Evolutionary conservation across 1,140 invertebrate genomes (phyloP), one percentile per base, ranked within the genome.

Genomic region (Lineus longissimus): DNA sequence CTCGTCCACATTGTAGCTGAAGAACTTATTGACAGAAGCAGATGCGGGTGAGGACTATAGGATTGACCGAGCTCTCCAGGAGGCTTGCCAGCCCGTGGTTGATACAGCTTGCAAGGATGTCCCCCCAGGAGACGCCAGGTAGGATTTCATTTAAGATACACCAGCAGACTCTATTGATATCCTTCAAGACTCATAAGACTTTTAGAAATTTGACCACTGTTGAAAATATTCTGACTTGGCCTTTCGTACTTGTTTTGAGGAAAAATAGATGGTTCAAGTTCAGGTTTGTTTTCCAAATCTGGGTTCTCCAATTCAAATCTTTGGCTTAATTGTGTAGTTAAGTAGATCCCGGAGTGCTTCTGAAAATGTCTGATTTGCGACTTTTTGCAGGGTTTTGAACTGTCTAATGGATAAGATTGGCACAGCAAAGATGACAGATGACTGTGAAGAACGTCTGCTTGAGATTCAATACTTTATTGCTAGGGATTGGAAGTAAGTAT

Each of bases 401-500:
- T 98, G 96, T 80, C 84, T 98, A 13, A 92, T 97, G 89, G 91
- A 95, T 68, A 90, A 94, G 61, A 83, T 97, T 36, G 92, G 91
- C 41, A 89, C 89, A 0, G 86, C 87, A 43, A 81, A 87, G 56
- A 98, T 98, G 95, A 90, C 87, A 1, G 87, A 87, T 61, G 87
- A 90, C 19, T 99, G 97, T 84, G 92, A 96, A 84, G 86, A 90
- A 58, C 90, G 92, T 25, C 83, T 99, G 30, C 84, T 97, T 22
- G 93, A 98, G 84, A 95, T 98, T 73, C 95, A 98, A 74, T 98
- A 96, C 79, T 99, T 99, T 82, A 87, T 98, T 56, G 90, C 93
- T 0, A 86, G 96, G 70, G 93, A 98, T 83, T 98, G 93, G 73
- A 93, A 91, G 81, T 83, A 76, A 73, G 68, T 70, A 54, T 22